Evolutionary conservation across 2,797 vertebrate species (phyloP).

Genomic region (Dryobates pubescens): DNA sequence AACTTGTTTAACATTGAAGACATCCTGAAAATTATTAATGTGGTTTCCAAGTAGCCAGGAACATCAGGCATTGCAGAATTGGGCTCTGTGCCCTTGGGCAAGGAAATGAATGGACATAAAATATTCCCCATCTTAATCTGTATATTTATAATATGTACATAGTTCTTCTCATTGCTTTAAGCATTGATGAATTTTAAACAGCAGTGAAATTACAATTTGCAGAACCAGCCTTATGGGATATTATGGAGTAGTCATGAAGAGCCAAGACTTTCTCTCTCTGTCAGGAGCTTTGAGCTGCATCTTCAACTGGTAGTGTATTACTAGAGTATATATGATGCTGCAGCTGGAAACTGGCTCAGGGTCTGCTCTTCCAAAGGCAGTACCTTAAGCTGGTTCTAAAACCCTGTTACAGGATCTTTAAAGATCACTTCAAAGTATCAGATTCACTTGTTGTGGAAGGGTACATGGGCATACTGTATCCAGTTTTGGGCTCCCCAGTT

Average conservation of each 20-base stretch:
- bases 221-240: conserved; percentile 21
- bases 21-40: conserved; percentile 13
- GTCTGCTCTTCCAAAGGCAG: background rate
- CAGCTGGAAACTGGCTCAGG: background rate
- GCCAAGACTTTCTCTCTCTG: background rate
- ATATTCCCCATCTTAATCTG: conserved; percentile 45
- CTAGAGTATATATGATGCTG: background rate
- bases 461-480: background rate
- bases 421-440: background rate
- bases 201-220: conserved; percentile 46
- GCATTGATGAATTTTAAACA: conserved; percentile 60
- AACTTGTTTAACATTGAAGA: conserved; percentile 16
- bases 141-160: conserved; percentile 58
- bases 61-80: conserved; percentile 17
- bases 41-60: conserved; percentile 26
- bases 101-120: conserved; percentile 51
- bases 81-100: conserved; percentile 25
- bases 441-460: fast-evolving
- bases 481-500: no score
- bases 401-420: background rate
- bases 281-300: background rate
- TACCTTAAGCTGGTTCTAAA: background rate
- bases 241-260: conserved; percentile 11
- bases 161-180: conserved; percentile 54
- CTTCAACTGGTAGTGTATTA: fast-evolving